Evolutionary conservation across 2,888 invertebrate species (phyloP).

Genomic region (Nomada ruficornis): DNA sequence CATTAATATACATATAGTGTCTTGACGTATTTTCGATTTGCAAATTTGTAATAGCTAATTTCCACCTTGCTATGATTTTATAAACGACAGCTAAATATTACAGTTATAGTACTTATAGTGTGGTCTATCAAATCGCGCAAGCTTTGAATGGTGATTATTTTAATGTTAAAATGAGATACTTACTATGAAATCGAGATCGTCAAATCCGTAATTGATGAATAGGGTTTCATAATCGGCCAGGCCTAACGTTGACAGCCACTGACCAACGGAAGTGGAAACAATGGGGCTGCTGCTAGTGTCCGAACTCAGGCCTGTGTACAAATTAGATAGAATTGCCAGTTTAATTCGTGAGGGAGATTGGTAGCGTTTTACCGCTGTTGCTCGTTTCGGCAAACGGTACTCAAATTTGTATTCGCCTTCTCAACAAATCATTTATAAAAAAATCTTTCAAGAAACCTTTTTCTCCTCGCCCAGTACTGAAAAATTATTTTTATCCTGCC

Average conservation of each 20-base stretch:
- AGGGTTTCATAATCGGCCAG: conserved; percentile 93
- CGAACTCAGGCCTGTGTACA: conserved; percentile 86
- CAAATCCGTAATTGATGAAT: conserved; percentile 94
- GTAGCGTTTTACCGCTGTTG: not conserved
- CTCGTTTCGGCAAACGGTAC: not conserved
- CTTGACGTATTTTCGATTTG: too few species aligned
- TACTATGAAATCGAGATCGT: conserved; percentile 96
- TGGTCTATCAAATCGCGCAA: too few species aligned
- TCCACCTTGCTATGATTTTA: too few species aligned
- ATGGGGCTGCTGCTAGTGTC: conserved; percentile 84
- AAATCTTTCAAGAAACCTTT: too few species aligned
- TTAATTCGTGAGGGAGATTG: conserved; percentile 11
- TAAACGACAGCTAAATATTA: too few species aligned
- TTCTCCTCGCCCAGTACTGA: too few species aligned
- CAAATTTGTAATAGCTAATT: too few species aligned
- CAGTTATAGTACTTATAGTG: too few species aligned
- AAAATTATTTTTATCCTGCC: too few species aligned
- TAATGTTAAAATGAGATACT: conserved; percentile 83
- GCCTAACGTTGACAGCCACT: conserved; percentile 92
- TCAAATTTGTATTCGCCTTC: not conserved
- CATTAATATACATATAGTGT: too few species aligned
- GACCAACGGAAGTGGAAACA: conserved; percentile 89
- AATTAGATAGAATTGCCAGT: conserved; percentile 32
- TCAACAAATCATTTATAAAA: not conserved
- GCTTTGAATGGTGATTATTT: too few species aligned